Percentiles rank a stretch among this genome's conserved stretches.
Conservation (phyloP, 2,797 vertebrate species). For the Perodicticus potto region DNA sequence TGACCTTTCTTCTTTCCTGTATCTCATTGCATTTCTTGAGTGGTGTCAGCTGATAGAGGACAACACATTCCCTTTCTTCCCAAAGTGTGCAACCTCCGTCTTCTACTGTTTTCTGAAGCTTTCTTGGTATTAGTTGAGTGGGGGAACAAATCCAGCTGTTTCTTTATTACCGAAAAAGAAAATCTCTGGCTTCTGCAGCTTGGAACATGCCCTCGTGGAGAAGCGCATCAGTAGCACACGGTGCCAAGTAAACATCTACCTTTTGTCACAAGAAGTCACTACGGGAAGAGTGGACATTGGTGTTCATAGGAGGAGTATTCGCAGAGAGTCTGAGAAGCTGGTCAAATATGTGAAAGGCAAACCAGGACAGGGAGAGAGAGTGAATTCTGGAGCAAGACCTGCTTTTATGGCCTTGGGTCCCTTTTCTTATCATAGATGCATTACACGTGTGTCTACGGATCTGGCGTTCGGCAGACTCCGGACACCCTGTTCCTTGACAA, state of each 20-base stretch:
- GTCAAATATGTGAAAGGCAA: neutral
- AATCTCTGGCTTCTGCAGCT: neutral
- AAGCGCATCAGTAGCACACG: fast-evolving
- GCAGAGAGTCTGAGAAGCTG: fast-evolving
- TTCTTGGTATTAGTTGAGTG: constrained; percentile 61
- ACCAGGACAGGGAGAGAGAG: fast-evolving
- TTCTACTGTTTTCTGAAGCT: constrained; percentile 41
- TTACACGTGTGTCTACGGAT: fast-evolving
- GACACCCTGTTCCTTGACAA: too few relatives aligned
- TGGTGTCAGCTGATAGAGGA: neutral
- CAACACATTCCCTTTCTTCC: neutral
- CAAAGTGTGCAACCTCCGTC: neutral
- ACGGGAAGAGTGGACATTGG: fast-evolving
- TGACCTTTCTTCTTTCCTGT: neutral
- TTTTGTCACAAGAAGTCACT: neutral
- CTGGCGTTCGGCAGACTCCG: fast-evolving
- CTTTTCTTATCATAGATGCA: neutral
- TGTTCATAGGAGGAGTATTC: fast-evolving
- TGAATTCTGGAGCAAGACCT: fast-evolving
- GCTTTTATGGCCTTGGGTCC: fast-evolving
- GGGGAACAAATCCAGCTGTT: neutral
- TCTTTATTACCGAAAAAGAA: constrained; percentile 61
- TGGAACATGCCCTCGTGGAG: neutral
- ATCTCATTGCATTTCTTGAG: neutral
- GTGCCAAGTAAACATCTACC: neutral